These are phyloP conservation scores for Stramonita haemastoma DNA, from an alignment of 2,888 invertebrate species.

Conservation along the genomic window DNA sequence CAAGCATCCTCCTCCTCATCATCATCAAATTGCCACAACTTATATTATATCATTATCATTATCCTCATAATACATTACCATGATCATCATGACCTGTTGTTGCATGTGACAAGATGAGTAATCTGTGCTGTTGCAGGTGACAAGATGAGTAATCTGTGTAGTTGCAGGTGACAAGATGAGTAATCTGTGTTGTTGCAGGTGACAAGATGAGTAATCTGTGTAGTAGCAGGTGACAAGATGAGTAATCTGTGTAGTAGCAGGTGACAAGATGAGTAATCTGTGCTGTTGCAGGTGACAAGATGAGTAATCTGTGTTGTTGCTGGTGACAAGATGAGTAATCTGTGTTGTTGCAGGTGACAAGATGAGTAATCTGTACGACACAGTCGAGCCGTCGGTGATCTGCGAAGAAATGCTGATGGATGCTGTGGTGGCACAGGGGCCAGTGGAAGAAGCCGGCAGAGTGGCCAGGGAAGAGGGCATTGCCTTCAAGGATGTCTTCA, in stretches of 20 bases:
- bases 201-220: conserved; percentile 8
- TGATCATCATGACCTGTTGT: too few relatives aligned
- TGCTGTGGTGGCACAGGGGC: neutral
- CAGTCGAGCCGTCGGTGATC: conserved; percentile 1
- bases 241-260: neutral
- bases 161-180: neutral
- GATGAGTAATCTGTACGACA: conserved; percentile 22
- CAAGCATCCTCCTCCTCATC: too few relatives aligned
- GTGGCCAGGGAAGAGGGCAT: conserved; percentile 9
- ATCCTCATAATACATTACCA: too few relatives aligned
- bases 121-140: neutral
- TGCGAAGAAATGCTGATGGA: neutral
- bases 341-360: neutral
- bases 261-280: conserved; percentile 2
- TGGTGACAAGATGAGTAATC: neutral
- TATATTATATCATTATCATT: too few relatives aligned
- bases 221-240: neutral
- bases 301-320: conserved; percentile 3
- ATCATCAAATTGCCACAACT: too few relatives aligned
- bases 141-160: conserved; percentile 15
- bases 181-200: neutral
- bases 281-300: neutral
- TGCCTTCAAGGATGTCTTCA: neutral
- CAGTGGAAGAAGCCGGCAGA: neutral
- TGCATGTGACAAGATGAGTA: neutral